Evolutionary conservation across 1,140 invertebrate genomes (phyloP).

Genomic region (Babylonia areolata): DNA sequence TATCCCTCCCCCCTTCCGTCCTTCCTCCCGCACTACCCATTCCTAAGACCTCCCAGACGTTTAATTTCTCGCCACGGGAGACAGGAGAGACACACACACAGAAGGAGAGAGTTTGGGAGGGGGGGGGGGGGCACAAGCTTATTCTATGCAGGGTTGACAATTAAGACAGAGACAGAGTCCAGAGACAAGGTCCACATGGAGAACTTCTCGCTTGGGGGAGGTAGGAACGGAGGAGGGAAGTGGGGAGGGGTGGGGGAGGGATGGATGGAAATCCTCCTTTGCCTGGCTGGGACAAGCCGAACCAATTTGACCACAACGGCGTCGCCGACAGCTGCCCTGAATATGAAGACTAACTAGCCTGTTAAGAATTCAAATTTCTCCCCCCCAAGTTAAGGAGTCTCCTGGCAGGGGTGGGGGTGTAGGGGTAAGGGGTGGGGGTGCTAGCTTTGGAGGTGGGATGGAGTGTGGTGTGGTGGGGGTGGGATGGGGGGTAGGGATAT

Average conservation of each 20-base stretch:
- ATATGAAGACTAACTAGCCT: constrained; percentile 35
- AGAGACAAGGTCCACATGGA: constrained; percentile 6
- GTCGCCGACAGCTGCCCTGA: constrained; percentile 19
- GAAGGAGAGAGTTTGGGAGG: too few relatives aligned
- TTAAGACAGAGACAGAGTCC: constrained; percentile 18
- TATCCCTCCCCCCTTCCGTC: not conserved
- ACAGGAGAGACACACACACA: too few relatives aligned
- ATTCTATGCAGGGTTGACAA: constrained; percentile 26
- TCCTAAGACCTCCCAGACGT: not conserved
- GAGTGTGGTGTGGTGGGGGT: too few relatives aligned
- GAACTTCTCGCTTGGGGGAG: too few relatives aligned
- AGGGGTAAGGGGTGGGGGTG: too few relatives aligned
- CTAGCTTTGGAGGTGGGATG: too few relatives aligned
- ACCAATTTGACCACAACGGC: constrained; percentile 18
- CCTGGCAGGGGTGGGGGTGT: not conserved
- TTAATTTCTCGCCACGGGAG: not conserved
- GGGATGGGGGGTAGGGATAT: too few relatives aligned
- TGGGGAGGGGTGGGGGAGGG: too few relatives aligned
- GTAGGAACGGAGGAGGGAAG: too few relatives aligned
- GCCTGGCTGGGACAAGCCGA: constrained; percentile 18
- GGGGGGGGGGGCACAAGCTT: not conserved
- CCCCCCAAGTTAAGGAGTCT: constrained; percentile 8
- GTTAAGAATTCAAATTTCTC: constrained; percentile 33
- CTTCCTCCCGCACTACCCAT: not conserved
- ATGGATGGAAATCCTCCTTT: too few relatives aligned